Evolutionary conservation across 2,113 vertebrate species (phyloP).

Genomic region (Holacanthus passer): DNA sequence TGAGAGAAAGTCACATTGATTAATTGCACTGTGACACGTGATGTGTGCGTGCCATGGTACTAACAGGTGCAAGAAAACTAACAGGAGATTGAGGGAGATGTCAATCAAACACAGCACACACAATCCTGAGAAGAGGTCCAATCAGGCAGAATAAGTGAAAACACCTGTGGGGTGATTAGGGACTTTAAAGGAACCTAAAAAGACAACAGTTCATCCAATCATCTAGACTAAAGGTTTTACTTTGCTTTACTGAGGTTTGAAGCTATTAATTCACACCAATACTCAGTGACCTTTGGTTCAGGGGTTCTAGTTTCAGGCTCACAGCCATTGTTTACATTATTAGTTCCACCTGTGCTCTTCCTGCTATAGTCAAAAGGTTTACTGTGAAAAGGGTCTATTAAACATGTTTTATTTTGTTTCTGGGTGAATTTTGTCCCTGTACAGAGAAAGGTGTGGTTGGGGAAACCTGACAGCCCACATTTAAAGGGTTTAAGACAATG

Average conservation of each 20-base stretch:
- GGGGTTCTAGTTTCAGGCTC: no score
- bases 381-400: neutral
- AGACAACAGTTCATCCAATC: neutral
- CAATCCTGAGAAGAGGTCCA: neutral
- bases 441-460: neutral
- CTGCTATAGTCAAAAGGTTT: neutral
- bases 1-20: neutral
- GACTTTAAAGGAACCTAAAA: neutral
- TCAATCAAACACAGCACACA: neutral
- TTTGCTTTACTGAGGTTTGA: neutral
- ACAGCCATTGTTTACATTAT: no score
- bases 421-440: neutral
- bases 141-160: conserved; percentile 28
- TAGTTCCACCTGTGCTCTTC: no score
- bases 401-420: neutral
- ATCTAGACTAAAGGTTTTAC: neutral
- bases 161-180: conserved; percentile 1
- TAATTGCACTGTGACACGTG: neutral
- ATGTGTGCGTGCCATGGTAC: neutral
- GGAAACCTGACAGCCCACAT: neutral
- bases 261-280: neutral
- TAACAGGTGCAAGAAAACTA: neutral
- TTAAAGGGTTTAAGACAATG: neutral
- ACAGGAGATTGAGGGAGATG: no score
- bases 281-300: neutral